Conservation (phyloP, 2,888 invertebrate species). For the Philereme transversata region DNA sequence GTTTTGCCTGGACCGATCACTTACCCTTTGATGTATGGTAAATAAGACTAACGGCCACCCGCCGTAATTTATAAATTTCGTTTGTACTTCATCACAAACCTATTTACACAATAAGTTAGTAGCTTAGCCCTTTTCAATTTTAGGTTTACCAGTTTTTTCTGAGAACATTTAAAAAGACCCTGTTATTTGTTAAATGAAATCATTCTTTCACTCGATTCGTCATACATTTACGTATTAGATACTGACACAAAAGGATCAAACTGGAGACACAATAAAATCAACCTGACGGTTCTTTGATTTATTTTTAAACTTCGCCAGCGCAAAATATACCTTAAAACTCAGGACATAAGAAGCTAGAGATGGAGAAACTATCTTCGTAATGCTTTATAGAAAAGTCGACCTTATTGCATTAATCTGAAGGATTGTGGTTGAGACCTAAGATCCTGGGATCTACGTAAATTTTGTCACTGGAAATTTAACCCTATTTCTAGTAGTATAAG, state of each 20-base stretch:
- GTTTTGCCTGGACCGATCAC: too few relatives aligned
- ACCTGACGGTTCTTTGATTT: slow-evolving; percentile 26
- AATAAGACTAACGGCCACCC: too few relatives aligned
- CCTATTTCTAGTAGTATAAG: background rate
- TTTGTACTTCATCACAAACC: too few relatives aligned
- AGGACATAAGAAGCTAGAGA: background rate
- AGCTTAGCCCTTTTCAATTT: too few relatives aligned
- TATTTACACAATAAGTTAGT: too few relatives aligned
- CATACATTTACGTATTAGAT: slow-evolving; percentile 28
- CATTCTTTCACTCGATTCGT: slow-evolving; percentile 14
- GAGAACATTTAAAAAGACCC: background rate
- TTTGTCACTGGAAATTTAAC: background rate
- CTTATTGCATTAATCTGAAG: slow-evolving; percentile 2
- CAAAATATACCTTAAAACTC: slow-evolving; percentile 2
- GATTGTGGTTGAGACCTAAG: background rate
- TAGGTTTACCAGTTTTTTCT: background rate
- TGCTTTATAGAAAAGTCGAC: slow-evolving; percentile 4
- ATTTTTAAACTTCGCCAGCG: slow-evolving; percentile 9
- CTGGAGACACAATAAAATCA: slow-evolving; percentile 33
- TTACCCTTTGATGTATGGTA: too few relatives aligned
- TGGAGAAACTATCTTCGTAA: background rate
- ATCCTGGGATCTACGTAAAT: background rate
- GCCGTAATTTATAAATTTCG: too few relatives aligned
- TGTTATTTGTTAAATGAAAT: slow-evolving; percentile 23
- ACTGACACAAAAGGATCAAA: slow-evolving; percentile 28